Evolutionary conservation across 2,888 invertebrate species (phyloP).

Genomic region (Smittia aterrima): DNA sequence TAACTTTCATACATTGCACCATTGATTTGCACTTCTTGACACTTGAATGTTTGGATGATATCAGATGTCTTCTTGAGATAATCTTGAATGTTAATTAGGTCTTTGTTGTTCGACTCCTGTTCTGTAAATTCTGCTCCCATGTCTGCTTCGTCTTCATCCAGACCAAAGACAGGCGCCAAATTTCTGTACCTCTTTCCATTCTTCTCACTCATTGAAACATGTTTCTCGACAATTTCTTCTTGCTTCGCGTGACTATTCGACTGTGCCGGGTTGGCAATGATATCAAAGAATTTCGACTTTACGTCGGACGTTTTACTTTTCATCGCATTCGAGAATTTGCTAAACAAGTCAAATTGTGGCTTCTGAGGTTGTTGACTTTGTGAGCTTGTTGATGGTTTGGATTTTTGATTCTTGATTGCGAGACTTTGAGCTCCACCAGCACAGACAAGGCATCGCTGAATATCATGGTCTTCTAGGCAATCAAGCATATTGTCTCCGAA

Average conservation of each 20-base stretch:
- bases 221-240: slow-evolving; percentile 43
- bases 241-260: slow-evolving; percentile 50
- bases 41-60: slow-evolving; percentile 81
- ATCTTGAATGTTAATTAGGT: slow-evolving; percentile 74
- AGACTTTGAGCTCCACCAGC: slow-evolving; percentile 54
- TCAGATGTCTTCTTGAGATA: slow-evolving; percentile 79
- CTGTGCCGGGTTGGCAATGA: slow-evolving; percentile 83
- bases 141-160: slow-evolving; percentile 73
- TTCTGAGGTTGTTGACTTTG: slow-evolving; percentile 44
- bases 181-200: slow-evolving; percentile 86
- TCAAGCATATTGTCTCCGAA: slow-evolving; percentile 77
- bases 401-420: slow-evolving; percentile 46
- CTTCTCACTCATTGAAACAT: slow-evolving; percentile 66
- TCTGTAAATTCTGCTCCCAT: slow-evolving; percentile 49
- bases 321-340: slow-evolving; percentile 82
- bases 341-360: slow-evolving; percentile 68
- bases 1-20: slow-evolving; percentile 86
- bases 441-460: slow-evolving; percentile 78
- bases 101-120: slow-evolving; percentile 58
- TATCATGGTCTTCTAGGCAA: slow-evolving; percentile 82
- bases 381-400: slow-evolving; percentile 42
- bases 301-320: slow-evolving; percentile 89
- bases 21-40: slow-evolving; percentile 77
- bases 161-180: slow-evolving; percentile 89
- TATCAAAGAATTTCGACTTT: slow-evolving; percentile 87